Evolutionary conservation across 30 jellyfish, hydroid and myxozoan genomes (phyloP).

Genomic region (Catostylus mosaicus): DNA sequence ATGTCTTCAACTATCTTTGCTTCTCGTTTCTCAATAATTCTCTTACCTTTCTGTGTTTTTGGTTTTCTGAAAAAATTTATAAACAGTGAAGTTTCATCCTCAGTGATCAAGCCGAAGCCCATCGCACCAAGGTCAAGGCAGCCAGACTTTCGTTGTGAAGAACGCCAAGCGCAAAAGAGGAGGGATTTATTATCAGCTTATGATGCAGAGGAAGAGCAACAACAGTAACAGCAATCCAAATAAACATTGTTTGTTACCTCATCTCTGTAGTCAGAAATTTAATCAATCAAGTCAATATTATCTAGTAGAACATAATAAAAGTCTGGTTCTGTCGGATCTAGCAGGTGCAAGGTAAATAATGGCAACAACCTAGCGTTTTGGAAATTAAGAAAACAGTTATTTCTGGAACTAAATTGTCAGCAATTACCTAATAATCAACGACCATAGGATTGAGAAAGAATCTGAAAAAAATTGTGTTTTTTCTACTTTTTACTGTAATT

Average conservation of each 20-base stretch:
- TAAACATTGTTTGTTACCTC: slow-evolving; percentile 8
- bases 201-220: slow-evolving; percentile 91
- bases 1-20: slow-evolving; percentile 79
- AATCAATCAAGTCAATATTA: too few relatives aligned
- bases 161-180: slow-evolving; percentile 98
- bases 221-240: slow-evolving; percentile 45
- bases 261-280: slow-evolving; percentile 32
- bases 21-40: slow-evolving; percentile 70
- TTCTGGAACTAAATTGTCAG: too few relatives aligned
- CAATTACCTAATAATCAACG: too few relatives aligned
- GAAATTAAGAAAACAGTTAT: too few relatives aligned
- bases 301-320: too few relatives aligned
- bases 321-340: too few relatives aligned
- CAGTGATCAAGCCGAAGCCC: slow-evolving; percentile 99
- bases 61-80: slow-evolving; percentile 83
- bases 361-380: too few relatives aligned
- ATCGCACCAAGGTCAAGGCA: slow-evolving; percentile 97
- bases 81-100: too few relatives aligned
- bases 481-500: too few relatives aligned
- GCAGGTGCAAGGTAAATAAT: too few relatives aligned
- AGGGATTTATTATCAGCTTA: slow-evolving; percentile 89
- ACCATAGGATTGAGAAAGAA: too few relatives aligned
- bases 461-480: too few relatives aligned
- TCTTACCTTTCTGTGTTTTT: slow-evolving; percentile 94
- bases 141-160: slow-evolving; percentile 98